Conservation (phyloP, 2,113 vertebrate genomes). For the Boulengeromyrus knoepffleri region DNA sequence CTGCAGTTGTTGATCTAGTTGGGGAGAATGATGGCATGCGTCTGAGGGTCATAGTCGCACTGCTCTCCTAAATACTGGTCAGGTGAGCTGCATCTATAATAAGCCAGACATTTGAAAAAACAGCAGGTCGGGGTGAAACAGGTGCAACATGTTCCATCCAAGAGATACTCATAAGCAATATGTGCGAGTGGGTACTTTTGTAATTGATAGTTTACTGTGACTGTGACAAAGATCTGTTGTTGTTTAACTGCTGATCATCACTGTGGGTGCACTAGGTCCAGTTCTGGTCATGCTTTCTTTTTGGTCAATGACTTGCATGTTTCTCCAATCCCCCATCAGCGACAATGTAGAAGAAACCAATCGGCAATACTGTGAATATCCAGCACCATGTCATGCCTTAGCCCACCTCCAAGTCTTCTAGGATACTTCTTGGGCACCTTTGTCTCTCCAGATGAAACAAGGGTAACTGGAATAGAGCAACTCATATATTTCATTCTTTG, state of each 20-base stretch:
- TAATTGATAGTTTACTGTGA: not conserved
- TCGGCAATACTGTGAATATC: not conserved
- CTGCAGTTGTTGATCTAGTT: not conserved
- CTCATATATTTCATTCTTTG: not conserved
- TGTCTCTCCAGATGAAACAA: not conserved
- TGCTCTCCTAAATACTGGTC: no score
- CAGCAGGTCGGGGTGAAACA: no score
- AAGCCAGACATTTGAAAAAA: no score
- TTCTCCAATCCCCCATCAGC: not conserved
- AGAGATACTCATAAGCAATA: no score
- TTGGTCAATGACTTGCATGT: not conserved
- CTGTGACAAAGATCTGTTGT: not conserved
- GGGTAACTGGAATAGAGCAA: not conserved
- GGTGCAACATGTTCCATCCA: no score
- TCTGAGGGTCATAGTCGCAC: not conserved
- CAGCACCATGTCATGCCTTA: not conserved
- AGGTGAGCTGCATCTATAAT: no score
- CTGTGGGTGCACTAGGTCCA: not conserved
- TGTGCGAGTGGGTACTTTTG: not conserved
- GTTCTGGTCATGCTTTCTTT: not conserved
- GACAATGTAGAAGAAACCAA: not conserved
- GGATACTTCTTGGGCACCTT: not conserved
- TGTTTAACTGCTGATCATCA: not conserved
- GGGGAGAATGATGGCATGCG: not conserved
- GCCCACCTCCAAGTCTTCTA: not conserved